Percentiles rank a stretch among this genome's conserved stretches.
Evolutionary conservation across 2,113 vertebrate species (phyloP).

Genomic region (Heteronetta atricapilla): DNA sequence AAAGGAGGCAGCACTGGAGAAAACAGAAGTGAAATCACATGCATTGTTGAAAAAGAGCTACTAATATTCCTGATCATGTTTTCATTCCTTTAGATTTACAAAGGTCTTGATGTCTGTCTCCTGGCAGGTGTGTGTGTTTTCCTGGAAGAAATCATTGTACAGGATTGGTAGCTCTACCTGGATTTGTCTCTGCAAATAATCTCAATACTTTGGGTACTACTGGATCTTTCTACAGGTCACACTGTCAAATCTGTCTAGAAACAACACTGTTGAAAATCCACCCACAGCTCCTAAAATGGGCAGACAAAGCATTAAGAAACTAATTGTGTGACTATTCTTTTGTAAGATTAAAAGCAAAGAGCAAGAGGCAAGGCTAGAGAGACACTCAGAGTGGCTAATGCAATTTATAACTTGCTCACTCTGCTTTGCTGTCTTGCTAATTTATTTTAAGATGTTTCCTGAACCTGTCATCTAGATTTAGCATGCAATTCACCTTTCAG

Average conservation of each 20-base stretch:
- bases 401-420: neutral
- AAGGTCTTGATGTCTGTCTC: neutral
- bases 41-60: neutral
- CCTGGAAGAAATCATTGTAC: neutral
- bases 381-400: neutral
- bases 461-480: neutral
- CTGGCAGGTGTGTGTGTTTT: neutral
- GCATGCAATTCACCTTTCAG: neutral
- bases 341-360: constrained; percentile 25
- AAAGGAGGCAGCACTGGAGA: neutral
- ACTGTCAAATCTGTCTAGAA: rapidly evolving
- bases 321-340: neutral
- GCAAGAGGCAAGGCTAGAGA: neutral
- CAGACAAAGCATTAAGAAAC: neutral
- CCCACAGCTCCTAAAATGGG: neutral
- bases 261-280: neutral
- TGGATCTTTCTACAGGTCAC: neutral
- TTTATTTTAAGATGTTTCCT: constrained; percentile 38
- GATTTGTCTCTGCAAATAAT: neutral
- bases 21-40: neutral
- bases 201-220: neutral
- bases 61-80: neutral
- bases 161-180: neutral
- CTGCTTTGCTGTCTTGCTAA: constrained; percentile 14
- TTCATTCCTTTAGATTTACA: neutral